A percentile compares a stretch with the other conserved stretches of the same genome.
Evolutionary conservation across 2,113 vertebrate genomes (phyloP).

Genomic region (Malaclemys terrapin): DNA sequence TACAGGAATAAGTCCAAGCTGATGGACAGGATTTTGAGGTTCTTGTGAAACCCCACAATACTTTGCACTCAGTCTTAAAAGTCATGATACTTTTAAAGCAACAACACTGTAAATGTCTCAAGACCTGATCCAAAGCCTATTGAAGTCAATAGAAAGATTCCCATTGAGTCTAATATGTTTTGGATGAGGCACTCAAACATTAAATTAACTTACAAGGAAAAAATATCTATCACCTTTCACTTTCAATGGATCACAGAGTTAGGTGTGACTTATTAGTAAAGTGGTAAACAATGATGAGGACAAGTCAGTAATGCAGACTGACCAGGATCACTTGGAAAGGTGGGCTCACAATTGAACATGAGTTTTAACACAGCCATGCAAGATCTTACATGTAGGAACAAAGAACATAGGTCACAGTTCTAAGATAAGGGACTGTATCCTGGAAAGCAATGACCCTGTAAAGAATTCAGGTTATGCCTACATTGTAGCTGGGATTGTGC

Average conservation of each 20-base stretch:
- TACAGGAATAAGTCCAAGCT: not conserved
- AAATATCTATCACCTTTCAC: constrained; percentile 67
- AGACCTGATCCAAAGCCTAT: not conserved
- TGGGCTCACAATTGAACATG: constrained; percentile 19
- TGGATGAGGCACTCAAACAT: constrained; percentile 49
- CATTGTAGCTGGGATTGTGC: no score
- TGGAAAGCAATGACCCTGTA: constrained; percentile 20
- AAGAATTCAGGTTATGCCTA: not conserved
- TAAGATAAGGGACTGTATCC: constrained; percentile 17
- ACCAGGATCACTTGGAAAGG: not conserved
- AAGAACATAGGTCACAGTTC: not conserved
- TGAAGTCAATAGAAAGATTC: constrained; percentile 49
- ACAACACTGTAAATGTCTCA: constrained; percentile 13
- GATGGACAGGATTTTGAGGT: not conserved
- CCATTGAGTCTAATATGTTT: constrained; percentile 59
- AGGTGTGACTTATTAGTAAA: constrained; percentile 50
- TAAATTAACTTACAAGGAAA: constrained; percentile 58
- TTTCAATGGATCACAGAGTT: constrained; percentile 56
- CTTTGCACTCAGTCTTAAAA: constrained; percentile 8
- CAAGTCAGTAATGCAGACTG: constrained; percentile 14
- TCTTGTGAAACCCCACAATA: constrained; percentile 13
- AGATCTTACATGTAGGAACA: constrained; percentile 35
- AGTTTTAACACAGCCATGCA: constrained; percentile 31
- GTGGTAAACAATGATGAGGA: constrained; percentile 63
- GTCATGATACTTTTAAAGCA: constrained; percentile 38